phyloP scores from a whole-genome alignment of 53 echinoderm and acorn worm genomes.

The Stichopus horrens region DNA sequence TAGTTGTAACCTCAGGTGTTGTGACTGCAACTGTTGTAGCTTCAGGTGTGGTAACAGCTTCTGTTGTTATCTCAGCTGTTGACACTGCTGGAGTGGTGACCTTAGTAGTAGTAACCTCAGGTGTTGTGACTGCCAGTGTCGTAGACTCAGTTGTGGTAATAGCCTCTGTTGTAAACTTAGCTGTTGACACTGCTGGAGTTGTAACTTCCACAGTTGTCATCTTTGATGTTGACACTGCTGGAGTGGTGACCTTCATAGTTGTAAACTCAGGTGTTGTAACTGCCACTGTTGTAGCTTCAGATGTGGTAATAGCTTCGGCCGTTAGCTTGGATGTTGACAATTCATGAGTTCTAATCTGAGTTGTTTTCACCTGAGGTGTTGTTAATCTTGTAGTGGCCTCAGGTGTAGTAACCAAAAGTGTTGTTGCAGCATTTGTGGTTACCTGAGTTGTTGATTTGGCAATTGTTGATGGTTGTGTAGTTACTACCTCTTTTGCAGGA shows the following conservation, averaged over 20 bases:
- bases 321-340: background rate
- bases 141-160: conserved; percentile 2
- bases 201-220: background rate
- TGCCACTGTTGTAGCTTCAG: conserved; percentile 8
- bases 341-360: no score
- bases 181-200: conserved; percentile 30
- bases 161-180: background rate
- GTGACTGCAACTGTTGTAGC: conserved; percentile 32
- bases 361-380: no score
- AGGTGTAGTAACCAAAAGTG: no score
- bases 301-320: background rate
- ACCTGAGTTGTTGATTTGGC: no score
- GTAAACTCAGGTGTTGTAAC: conserved; percentile 4
- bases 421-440: no score
- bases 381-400: no score
- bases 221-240: background rate
- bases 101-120: background rate
- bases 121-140: conserved; percentile 27
- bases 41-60: background rate
- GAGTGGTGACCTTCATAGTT: conserved; percentile 22
- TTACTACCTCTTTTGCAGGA: background rate
- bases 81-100: conserved; percentile 26
- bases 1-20: conserved; percentile 36
- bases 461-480: background rate
- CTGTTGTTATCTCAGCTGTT: background rate